Evolutionary conservation across 2,113 vertebrate species (phyloP).

Genomic region (Tyrannus savana): DNA sequence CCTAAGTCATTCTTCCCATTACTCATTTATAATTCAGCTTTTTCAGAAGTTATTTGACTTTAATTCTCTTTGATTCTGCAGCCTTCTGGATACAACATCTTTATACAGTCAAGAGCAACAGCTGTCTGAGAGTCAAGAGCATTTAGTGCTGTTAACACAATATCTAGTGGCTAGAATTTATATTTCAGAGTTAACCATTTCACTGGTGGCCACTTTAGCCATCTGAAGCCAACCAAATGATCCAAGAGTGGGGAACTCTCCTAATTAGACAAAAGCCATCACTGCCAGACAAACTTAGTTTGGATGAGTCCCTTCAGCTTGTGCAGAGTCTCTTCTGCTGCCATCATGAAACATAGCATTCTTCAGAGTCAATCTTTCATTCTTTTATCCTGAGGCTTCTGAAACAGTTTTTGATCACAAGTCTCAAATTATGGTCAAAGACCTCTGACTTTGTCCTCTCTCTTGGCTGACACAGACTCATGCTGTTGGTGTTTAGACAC

Average conservation of each 20-base stretch:
- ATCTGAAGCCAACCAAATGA: neutral
- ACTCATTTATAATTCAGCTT: neutral
- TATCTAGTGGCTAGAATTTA: neutral
- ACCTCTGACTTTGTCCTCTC: rapidly evolving
- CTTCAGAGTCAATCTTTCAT: neutral
- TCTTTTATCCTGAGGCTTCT: neutral
- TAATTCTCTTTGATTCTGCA: neutral
- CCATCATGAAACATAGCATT: neutral
- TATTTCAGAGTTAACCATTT: neutral
- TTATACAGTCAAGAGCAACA: neutral
- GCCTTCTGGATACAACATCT: neutral
- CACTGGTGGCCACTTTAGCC: neutral
- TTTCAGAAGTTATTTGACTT: neutral
- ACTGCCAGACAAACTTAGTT: neutral
- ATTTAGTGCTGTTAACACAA: neutral
- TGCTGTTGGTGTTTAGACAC: neutral
- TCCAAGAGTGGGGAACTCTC: neutral
- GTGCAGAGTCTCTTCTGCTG: neutral
- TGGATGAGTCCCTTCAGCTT: neutral
- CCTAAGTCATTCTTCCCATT: neutral
- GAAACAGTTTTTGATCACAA: neutral
- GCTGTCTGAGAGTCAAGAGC: neutral
- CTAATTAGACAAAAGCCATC: neutral
- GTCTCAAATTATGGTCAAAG: neutral
- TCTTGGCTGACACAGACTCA: neutral